Conservation (phyloP, 2,797 vertebrate genomes). For the Ibycter americanus region DNA sequence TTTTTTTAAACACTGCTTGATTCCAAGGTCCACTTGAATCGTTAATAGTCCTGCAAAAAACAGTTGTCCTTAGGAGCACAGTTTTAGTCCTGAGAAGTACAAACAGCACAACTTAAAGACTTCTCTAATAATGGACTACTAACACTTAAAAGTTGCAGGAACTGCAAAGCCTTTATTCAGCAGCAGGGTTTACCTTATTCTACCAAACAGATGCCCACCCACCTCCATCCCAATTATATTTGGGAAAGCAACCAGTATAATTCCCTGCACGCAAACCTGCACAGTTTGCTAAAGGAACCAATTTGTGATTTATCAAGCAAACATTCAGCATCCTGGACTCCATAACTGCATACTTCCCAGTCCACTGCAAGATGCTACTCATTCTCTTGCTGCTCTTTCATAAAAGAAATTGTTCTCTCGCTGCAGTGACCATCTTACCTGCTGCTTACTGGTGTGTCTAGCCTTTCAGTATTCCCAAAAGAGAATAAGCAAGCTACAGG, state of each 20-base stretch:
- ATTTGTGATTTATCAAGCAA: not conserved
- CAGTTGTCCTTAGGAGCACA: not conserved
- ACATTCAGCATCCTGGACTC: not conserved
- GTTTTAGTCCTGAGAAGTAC: not conserved
- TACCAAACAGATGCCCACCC: not conserved
- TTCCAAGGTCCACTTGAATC: not conserved
- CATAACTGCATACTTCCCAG: not conserved
- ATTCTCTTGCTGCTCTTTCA: not conserved
- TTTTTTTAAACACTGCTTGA: not conserved
- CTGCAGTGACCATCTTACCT: not conserved
- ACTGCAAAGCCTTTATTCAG: not conserved
- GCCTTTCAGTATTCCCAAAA: not conserved
- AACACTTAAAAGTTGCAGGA: not conserved
- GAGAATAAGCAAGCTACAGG: not conserved
- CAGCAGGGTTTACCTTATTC: not conserved
- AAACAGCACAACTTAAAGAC: not conserved
- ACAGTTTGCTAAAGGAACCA: not conserved
- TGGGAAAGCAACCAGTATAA: not conserved
- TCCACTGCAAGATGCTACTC: not conserved
- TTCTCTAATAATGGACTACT: not conserved
- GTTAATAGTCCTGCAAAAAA: not conserved
- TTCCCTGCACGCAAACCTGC: not conserved
- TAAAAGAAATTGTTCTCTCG: not conserved
- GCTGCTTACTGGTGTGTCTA: not conserved
- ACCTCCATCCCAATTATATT: not conserved